Evolutionary conservation across 2,113 vertebrate genomes (phyloP), one percentile per base, ranked within the genome.

Genomic region (Emydocephalus ijimae): DNA sequence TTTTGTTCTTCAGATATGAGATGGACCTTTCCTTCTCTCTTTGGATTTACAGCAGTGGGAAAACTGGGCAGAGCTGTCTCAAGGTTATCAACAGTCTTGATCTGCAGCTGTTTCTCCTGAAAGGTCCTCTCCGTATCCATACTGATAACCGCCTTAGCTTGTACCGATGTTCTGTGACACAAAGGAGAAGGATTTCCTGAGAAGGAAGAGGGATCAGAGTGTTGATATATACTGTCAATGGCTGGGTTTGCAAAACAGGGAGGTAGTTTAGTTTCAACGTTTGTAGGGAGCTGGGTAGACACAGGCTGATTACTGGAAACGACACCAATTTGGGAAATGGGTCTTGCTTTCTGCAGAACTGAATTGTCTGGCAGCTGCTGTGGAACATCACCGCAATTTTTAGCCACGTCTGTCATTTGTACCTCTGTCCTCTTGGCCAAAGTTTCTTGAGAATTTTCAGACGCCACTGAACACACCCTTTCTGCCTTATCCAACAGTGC

Each of bases 321-420:
- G 39, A 95, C 94, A 74, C 96, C 97, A 93, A 97, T 97, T 95
- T 98, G 98, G 97, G 97, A 97, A 48, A 86, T 93, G 1, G 97
- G 96, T 93, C 97, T 94, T 34, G 96, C 89, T 81, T 97, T 95
- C 3, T 95, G 93, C 88, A 95, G 94, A 57, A 57, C 59, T 0
- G 91, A 45, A 93, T 92, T 64, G 55, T 93, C 91, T 52, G 6
- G 0, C 0, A 39, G 14, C 56, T 91, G 93, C 85, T 18, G 89
- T 85, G 88, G 1, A 56, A 91, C 74, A 29, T 26, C 34, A 48
- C 86, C 45, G 20, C 43, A 2, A 1, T 85, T 91, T 89, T 0
- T 0, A 0, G 9, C 4, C 48, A 61, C 10, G 43, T 23, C 12
- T 0, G 45, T 24, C n/a, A 9, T 91, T 90, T 93, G 88, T 21